These are phyloP conservation scores for Malthinus seriepunctatus DNA, from an alignment of 2,888 invertebrate species.

Conservation along the genomic window DNA sequence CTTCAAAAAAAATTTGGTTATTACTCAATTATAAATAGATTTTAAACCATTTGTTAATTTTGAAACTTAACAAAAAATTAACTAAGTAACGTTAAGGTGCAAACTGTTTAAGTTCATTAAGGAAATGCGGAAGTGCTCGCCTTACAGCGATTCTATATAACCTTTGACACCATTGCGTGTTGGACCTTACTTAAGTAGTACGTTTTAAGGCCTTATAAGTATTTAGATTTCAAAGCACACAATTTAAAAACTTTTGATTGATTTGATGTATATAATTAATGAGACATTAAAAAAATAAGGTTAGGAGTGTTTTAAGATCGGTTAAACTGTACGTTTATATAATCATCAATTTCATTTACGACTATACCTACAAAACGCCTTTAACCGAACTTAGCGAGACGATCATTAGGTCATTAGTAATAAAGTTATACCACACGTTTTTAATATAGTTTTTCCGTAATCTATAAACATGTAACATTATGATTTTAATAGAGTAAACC, in stretches of 20 bases:
- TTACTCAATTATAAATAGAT: no score
- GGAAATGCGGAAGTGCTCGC: slow-evolving; percentile 27
- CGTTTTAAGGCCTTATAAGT: neutral
- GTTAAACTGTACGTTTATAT: no score
- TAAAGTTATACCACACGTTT: no score
- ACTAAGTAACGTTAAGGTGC: slow-evolving; percentile 10
- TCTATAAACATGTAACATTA: no score
- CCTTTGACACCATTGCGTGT: slow-evolving; percentile 27
- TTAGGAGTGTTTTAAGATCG: neutral
- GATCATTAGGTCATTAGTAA: no score
- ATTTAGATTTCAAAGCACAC: slow-evolving; percentile 7
- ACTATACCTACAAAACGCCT: no score
- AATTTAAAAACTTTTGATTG: slow-evolving; percentile 12
- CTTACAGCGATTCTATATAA: slow-evolving; percentile 16
- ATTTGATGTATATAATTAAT: slow-evolving; percentile 2
- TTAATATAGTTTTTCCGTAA: no score
- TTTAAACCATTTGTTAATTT: no score
- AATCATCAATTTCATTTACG: no score
- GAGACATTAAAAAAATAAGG: neutral
- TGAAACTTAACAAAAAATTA: neutral
- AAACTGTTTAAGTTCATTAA: slow-evolving; percentile 24
- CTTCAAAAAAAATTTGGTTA: no score
- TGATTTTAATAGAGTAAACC: no score
- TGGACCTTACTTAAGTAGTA: slow-evolving; percentile 6
- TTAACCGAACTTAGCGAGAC: no score